Evolutionary conservation across 2,797 vertebrate species (phyloP).

Genomic region (Chloroceryle amazona): DNA sequence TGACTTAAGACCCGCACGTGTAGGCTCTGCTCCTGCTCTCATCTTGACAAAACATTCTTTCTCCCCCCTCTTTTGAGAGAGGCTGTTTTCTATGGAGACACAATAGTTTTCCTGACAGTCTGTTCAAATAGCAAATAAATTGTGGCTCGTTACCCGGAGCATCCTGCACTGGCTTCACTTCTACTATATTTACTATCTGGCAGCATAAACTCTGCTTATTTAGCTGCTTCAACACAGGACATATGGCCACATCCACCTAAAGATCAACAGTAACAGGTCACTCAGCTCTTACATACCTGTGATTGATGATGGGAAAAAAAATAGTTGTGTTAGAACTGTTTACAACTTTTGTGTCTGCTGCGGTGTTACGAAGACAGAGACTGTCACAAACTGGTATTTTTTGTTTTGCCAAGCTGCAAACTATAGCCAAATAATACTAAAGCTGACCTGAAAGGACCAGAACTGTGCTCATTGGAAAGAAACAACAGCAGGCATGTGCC

Average conservation of each 20-base stretch:
- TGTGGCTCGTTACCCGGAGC: background rate
- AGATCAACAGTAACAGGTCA: background rate
- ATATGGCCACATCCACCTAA: background rate
- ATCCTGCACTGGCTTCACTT: background rate
- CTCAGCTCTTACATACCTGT: background rate
- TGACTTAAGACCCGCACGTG: background rate
- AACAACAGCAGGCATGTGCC: background rate
- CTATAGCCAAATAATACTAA: background rate
- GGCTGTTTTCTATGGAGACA: background rate
- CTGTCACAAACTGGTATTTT: background rate
- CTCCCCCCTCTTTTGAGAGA: background rate
- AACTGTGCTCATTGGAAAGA: background rate
- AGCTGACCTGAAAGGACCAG: background rate
- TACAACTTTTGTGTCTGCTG: background rate
- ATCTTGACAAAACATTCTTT: background rate
- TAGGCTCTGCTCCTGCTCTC: background rate
- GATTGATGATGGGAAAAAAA: background rate
- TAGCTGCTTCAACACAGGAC: background rate
- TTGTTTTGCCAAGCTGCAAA: background rate
- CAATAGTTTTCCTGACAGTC: background rate
- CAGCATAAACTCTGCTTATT: background rate
- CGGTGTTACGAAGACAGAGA: background rate
- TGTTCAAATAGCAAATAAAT: background rate
- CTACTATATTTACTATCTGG: background rate
- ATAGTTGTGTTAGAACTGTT: background rate